phyloP scores from a whole-genome alignment of 2,888 invertebrate genomes.

The Euzetes globulus region DNA sequence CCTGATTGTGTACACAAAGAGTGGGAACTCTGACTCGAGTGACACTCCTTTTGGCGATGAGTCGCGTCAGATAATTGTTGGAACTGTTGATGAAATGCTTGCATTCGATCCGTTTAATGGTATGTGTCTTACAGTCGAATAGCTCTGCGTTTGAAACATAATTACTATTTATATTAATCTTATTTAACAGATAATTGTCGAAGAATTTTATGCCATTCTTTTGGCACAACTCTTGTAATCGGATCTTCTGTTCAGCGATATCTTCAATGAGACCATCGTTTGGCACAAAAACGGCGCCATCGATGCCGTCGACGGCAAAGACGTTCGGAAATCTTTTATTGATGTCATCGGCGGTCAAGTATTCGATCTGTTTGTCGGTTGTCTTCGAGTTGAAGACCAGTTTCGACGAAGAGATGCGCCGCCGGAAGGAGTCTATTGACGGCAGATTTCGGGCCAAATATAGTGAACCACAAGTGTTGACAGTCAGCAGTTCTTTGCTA shows the following conservation, averaged over 20 bases:
- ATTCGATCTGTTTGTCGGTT: not conserved
- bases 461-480: constrained; percentile 31
- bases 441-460: constrained; percentile 27
- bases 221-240: constrained; percentile 27
- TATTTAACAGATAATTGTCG: constrained; percentile 33
- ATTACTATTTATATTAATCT: constrained; percentile 22
- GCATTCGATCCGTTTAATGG: constrained; percentile 59
- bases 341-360: constrained; percentile 2
- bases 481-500: constrained; percentile 15
- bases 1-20: constrained; percentile 87
- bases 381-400: not conserved
- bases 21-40: constrained; percentile 77
- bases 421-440: constrained; percentile 24
- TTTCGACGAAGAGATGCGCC: constrained; percentile 27
- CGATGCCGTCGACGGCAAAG: constrained; percentile 14
- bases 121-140: constrained; percentile 19
- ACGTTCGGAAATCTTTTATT: constrained; percentile 7
- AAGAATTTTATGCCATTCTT: constrained; percentile 34
- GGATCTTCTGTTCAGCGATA: constrained; percentile 55
- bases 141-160: constrained; percentile 27
- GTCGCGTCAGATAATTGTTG: constrained; percentile 67
- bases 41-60: constrained; percentile 73
- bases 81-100: constrained; percentile 90
- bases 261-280: constrained; percentile 70
- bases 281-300: constrained; percentile 45